These are phyloP conservation scores for Drepana falcataria DNA, from an alignment of 2,888 invertebrate species.

Conservation along the genomic window DNA sequence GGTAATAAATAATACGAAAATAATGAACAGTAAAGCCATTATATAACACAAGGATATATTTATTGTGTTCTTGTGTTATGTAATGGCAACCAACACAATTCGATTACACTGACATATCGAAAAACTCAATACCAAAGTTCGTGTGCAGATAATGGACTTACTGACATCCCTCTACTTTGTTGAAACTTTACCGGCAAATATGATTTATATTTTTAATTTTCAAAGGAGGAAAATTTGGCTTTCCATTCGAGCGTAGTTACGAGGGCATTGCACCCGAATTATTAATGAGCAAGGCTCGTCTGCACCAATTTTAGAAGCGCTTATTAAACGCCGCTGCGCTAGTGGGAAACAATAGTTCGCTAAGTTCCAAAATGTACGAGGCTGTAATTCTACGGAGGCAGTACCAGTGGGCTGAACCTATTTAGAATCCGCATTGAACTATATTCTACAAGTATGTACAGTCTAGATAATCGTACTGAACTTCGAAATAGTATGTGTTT, in stretches of 20 bases:
- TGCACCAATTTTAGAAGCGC: constrained; percentile 11
- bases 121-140: background rate
- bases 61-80: background rate
- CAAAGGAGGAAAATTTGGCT: constrained; percentile 12
- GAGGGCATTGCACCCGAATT: constrained; percentile 23
- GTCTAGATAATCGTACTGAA: no score
- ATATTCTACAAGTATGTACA: no score
- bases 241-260: constrained; percentile 16
- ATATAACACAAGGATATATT: background rate
- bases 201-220: constrained; percentile 18
- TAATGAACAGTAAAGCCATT: background rate
- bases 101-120: background rate
- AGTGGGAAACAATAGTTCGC: constrained; percentile 20
- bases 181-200: constrained; percentile 8
- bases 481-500: no score
- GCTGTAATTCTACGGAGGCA: background rate
- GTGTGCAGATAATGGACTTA: background rate
- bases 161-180: constrained; percentile 4
- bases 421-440: no score
- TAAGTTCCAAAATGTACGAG: constrained; percentile 5
- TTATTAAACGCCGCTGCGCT: constrained; percentile 23
- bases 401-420: no score
- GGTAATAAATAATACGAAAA: background rate
- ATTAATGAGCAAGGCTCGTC: constrained; percentile 26
- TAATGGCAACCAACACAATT: background rate